Percentiles rank a stretch among this genome's conserved stretches.
phyloP scores from a whole-genome alignment of 2,797 vertebrate species.

The Masticophis lateralis region DNA sequence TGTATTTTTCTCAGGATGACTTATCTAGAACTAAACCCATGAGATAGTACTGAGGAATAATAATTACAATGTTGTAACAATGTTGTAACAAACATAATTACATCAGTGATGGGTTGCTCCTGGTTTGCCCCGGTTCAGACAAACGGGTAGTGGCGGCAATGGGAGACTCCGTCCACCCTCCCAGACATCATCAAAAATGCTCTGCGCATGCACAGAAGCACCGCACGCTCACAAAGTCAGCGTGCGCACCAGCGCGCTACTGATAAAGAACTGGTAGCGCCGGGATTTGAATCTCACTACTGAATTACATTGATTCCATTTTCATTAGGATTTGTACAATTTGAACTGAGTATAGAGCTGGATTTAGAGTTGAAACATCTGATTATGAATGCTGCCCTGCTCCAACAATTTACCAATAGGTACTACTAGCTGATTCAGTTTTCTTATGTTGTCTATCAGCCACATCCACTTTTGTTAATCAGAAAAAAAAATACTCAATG shows the following conservation, averaged over 20 bases:
- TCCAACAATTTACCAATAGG: background rate
- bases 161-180: no score
- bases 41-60: background rate
- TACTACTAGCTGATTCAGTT: background rate
- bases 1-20: background rate
- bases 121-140: no score
- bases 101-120: no score
- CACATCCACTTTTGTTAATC: background rate
- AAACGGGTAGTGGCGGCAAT: no score
- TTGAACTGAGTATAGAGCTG: background rate
- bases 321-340: background rate
- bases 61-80: background rate
- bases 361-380: background rate
- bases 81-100: background rate
- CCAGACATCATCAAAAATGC: no score
- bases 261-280: no score
- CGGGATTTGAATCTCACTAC: no score
- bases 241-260: no score
- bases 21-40: background rate
- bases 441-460: background rate
- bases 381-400: background rate
- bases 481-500: background rate
- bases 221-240: no score
- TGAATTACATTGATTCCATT: background rate
- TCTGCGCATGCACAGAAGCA: no score